Conservation (phyloP, 2,797 vertebrate species). For the Epinephelus coioides region DNA sequence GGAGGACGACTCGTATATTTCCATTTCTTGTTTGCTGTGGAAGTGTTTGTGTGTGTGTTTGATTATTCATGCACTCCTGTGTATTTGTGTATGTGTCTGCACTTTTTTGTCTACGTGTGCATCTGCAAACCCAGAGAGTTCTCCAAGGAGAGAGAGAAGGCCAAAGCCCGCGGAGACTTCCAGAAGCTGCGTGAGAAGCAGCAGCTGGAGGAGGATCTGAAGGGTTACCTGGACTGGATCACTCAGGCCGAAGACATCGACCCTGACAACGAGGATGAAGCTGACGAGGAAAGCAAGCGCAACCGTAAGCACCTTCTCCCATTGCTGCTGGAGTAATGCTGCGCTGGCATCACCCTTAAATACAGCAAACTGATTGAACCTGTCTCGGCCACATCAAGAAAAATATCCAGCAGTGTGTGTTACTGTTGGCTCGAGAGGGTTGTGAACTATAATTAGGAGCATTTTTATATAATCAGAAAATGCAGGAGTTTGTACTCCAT, state of each 20-base stretch:
- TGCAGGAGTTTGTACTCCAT: conserved; percentile 1
- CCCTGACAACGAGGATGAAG: conserved; percentile 97
- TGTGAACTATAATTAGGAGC: conserved; percentile 7
- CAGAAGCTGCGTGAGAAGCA: conserved; percentile 99
- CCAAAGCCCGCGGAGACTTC: conserved; percentile 98
- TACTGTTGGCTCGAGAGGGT: conserved; percentile 21
- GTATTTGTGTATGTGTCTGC: conserved; percentile 75
- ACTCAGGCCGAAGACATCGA: conserved; percentile 99
- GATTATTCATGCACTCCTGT: conserved; percentile 72
- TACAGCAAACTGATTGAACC: conserved; percentile 20
- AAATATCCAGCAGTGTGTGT: conserved; percentile 15
- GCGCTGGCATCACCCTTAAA: conserved; percentile 7
- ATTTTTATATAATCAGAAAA: conserved; percentile 20
- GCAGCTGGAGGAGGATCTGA: conserved; percentile 98
- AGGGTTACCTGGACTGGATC: conserved; percentile 99
- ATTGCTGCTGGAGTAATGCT: not conserved
- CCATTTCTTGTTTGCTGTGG: conserved; percentile 48
- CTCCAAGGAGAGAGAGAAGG: conserved; percentile 99
- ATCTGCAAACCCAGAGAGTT: conserved; percentile 92
- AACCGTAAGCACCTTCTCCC: conserved; percentile 88
- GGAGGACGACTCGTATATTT: conserved; percentile 5
- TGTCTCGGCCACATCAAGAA: not conserved
- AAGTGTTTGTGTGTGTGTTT: conserved; percentile 54
- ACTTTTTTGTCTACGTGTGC: conserved; percentile 71
- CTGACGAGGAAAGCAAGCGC: conserved; percentile 93